Evolutionary conservation across 53 echinoderm and acorn worm genomes (phyloP), one percentile per base, ranked within the genome.

Genomic region (Paelopatides confundens): DNA sequence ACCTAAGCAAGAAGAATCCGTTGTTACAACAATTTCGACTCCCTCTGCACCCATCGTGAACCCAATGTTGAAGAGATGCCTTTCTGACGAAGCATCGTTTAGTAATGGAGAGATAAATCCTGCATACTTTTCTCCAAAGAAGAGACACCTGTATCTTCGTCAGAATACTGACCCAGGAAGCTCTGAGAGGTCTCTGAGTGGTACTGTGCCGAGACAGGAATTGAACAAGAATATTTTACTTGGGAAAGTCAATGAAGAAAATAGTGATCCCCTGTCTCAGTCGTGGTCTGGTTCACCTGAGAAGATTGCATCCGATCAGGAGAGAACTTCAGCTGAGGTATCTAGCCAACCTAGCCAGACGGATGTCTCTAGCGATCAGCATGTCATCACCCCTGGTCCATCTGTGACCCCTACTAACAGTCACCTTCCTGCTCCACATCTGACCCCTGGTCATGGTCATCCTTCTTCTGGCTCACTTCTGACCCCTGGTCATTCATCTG

Each of bases 41-140:
- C 21, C 58, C 0, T 2, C n/a, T 18, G 21, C 58, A 43, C 43
- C 43, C 43, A 43, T 35, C 32, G 28, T 14, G 11, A 29, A 46
- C 34, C 81, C 26, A 28, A 31, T 36, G 37, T 39, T 64, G 40
- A 83, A 83, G 47, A 63, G 84, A 35, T 40, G 84, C 31, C 65
- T 83, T 10, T 62, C 87, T 38, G 91, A 91, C 36, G 91, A 91
- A 71, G 23, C 48, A 33, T 21, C 31, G 43, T 43, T 87, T 76
- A 63, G 76, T 21, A 82, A 76, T 38, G 86, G 84, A 51, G 87
- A 71, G 30, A 47, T 83, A 0, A 82, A 84, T 65, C 82, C 91
- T 74, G 87, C 91, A 5, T 83, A 83, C 40, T 91, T 91, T 33
- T 91, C 91, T 62, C 91, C 91, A 27, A 91, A 91, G 52, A 91